A percentile compares a stretch with the other conserved stretches of the same genome.
Evolutionary conservation across 1,140 invertebrate species (phyloP).

Genomic region (Aethina tumida): DNA sequence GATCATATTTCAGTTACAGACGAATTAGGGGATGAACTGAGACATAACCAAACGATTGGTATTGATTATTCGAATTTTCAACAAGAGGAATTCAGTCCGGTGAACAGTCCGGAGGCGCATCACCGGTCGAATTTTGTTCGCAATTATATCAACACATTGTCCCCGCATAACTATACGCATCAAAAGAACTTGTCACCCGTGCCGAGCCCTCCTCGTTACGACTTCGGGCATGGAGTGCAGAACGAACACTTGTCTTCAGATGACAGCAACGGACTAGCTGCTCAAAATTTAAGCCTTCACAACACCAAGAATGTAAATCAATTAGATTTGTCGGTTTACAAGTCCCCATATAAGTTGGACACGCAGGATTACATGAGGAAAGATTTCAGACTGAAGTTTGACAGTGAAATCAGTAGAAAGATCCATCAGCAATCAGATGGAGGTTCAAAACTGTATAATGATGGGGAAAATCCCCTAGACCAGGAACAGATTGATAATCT

Average conservation of each 20-base stretch:
- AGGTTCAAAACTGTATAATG: constrained; percentile 6
- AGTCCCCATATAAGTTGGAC: constrained; percentile 26
- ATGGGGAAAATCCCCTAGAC: constrained; percentile 6
- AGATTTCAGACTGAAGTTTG: constrained; percentile 23
- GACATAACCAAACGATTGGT: constrained; percentile 22
- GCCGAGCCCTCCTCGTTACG: constrained; percentile 29
- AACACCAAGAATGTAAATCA: constrained; percentile 27
- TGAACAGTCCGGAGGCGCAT: constrained; percentile 24
- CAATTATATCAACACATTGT: constrained; percentile 26
- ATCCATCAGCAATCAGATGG: constrained; percentile 4
- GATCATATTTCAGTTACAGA: constrained; percentile 34
- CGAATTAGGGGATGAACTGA: constrained; percentile 29
- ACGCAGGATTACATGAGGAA: constrained; percentile 22
- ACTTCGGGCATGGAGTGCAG: constrained; percentile 25
- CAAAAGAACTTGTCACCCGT: constrained; percentile 20
- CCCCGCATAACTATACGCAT: constrained; percentile 19
- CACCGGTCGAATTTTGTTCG: constrained; percentile 25
- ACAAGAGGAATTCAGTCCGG: constrained; percentile 29
- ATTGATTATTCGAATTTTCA: constrained; percentile 32
- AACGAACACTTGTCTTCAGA: constrained; percentile 25
- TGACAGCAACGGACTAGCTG: constrained; percentile 30
- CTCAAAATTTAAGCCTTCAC: constrained; percentile 29
- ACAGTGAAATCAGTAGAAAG: constrained; percentile 11
- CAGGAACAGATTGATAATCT: constrained; percentile 13
- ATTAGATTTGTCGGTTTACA: constrained; percentile 30